Conservation (phyloP, 2,888 invertebrate genomes). For the Ornithoptera alexandrae region DNA sequence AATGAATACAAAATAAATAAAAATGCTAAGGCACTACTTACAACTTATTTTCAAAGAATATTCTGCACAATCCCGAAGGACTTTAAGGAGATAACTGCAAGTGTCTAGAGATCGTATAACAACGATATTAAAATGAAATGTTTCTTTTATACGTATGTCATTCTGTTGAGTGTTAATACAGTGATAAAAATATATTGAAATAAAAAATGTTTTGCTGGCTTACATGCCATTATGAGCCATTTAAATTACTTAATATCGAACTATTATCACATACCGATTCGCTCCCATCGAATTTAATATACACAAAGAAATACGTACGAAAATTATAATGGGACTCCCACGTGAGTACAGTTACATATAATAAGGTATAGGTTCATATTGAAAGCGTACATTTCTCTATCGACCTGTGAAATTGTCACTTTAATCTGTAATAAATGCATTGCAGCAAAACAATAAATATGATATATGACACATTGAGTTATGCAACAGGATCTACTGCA, state of each 20-base stretch:
- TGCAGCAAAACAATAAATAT: conserved; percentile 66
- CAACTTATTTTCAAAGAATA: conserved; percentile 32
- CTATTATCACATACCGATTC: conserved; percentile 72
- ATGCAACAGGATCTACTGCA: conserved; percentile 49
- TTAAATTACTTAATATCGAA: conserved; percentile 47
- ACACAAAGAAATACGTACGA: not conserved
- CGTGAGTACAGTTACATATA: not conserved
- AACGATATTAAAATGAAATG: not conserved
- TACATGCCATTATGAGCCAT: conserved; percentile 1
- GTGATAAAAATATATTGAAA: not conserved
- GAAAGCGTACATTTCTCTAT: not conserved
- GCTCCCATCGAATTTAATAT: conserved; percentile 3
- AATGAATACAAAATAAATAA: conserved; percentile 30
- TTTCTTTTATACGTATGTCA: not conserved
- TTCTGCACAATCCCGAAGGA: conserved; percentile 59
- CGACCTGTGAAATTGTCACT: conserved; percentile 31
- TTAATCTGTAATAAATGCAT: conserved; percentile 69
- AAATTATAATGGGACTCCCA: not conserved
- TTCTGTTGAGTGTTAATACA: not conserved
- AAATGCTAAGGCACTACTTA: conserved; percentile 32
- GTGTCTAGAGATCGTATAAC: conserved; percentile 32
- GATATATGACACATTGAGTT: conserved; percentile 10
- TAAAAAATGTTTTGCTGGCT: not conserved
- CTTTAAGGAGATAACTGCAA: conserved; percentile 69
- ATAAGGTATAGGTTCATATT: too few species aligned